Percentiles rank a stretch among this genome's conserved stretches.
Conservation (phyloP, 2,113 vertebrate species). For the Eclectus roratus region DNA sequence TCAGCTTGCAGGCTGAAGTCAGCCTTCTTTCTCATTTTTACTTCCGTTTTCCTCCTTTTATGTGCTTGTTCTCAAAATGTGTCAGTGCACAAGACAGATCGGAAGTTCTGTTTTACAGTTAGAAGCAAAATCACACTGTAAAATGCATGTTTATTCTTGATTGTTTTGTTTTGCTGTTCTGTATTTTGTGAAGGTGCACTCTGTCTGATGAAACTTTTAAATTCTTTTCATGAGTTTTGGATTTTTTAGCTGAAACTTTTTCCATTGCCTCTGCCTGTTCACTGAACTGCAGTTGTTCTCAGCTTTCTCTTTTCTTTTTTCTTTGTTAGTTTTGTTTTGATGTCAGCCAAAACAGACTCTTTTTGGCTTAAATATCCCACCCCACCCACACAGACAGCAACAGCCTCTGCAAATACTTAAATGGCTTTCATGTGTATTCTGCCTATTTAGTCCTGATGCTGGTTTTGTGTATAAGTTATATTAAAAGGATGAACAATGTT, state of each 20-base stretch:
- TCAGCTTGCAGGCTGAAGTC: not conserved
- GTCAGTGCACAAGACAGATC: not conserved
- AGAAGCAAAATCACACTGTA: not conserved
- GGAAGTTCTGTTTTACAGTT: not conserved
- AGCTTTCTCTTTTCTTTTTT: not conserved
- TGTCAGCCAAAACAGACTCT: not conserved
- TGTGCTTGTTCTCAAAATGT: not conserved
- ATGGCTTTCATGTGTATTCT: not conserved
- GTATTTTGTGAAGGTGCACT: not conserved
- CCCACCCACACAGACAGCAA: not conserved
- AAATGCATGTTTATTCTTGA: not conserved
- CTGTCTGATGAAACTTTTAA: not conserved
- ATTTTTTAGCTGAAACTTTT: not conserved
- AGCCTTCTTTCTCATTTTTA: not conserved
- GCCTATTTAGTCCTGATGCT: not conserved
- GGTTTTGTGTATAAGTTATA: not conserved
- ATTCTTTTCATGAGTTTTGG: not conserved
- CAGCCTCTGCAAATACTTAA: not conserved
- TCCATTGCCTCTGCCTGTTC: not conserved
- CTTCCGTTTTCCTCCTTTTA: constrained; percentile 14
- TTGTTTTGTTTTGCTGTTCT: not conserved
- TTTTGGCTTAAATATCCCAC: not conserved
- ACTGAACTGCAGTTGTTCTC: not conserved
- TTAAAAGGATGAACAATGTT: not conserved
- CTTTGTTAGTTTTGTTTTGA: not conserved